Percentiles rank a stretch among this genome's conserved stretches.
Conservation (phyloP, 1,140 invertebrate species). For the Bombus affinis region DNA sequence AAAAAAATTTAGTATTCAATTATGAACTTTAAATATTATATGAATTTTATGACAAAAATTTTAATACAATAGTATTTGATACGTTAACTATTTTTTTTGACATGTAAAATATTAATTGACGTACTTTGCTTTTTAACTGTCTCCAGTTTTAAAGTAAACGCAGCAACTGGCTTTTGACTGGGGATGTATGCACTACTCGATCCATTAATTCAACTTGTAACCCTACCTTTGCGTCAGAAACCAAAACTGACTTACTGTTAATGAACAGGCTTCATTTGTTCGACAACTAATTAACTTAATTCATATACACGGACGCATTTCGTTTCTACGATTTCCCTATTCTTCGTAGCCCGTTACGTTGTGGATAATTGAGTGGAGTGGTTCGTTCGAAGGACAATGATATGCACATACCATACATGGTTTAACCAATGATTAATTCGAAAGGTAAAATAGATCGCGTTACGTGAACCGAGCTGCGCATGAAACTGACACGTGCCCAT, state of each 20-base stretch:
- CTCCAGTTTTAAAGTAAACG: not conserved
- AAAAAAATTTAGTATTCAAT: too few relatives aligned
- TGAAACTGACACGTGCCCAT: slow-evolving; percentile 13
- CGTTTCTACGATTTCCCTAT: slow-evolving; percentile 25
- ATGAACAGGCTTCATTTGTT: slow-evolving; percentile 40
- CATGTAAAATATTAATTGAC: too few relatives aligned
- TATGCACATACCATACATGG: slow-evolving; percentile 6
- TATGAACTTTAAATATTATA: too few relatives aligned
- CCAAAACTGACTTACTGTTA: slow-evolving; percentile 18
- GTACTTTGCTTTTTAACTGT: not conserved
- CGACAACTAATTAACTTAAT: slow-evolving; percentile 58
- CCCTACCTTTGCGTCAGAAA: not conserved
- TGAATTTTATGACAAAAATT: too few relatives aligned
- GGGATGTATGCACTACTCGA: not conserved
- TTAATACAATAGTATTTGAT: too few relatives aligned
- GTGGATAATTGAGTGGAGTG: slow-evolving; percentile 37
- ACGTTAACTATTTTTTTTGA: too few relatives aligned
- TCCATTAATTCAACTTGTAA: slow-evolving; percentile 32
- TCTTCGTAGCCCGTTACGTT: not conserved
- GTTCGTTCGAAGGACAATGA: slow-evolving; percentile 27
- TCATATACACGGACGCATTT: slow-evolving; percentile 31
- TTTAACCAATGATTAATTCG: slow-evolving; percentile 53
- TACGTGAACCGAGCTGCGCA: not conserved
- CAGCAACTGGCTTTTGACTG: not conserved
- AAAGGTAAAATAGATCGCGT: slow-evolving; percentile 7